Evolutionary conservation across 2,113 vertebrate genomes (phyloP).

Genomic region (Notothenia coriiceps): DNA sequence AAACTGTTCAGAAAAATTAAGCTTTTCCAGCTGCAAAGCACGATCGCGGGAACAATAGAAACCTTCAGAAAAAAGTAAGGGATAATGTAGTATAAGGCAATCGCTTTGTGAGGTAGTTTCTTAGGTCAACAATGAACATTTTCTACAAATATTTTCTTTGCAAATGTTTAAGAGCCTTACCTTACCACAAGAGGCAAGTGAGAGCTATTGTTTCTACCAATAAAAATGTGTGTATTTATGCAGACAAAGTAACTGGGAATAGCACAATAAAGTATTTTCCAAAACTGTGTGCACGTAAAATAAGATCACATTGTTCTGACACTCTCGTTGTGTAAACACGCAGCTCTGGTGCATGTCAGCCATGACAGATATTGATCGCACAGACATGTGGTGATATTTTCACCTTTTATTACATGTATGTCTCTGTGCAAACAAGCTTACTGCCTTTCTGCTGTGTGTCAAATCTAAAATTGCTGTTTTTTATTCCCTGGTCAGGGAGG

Average conservation of each 20-base stretch:
- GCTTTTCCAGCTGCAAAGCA: too few species aligned
- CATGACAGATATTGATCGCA: conserved; percentile 59
- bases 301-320: neutral
- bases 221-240: neutral
- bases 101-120: too few species aligned
- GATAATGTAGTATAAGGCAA: too few species aligned
- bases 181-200: too few species aligned
- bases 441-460: conserved; percentile 22
- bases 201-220: neutral
- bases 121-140: too few species aligned
- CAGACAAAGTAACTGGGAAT: neutral
- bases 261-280: neutral
- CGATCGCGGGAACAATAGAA: too few species aligned
- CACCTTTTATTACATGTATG: conserved; percentile 67
- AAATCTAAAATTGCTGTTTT: conserved; percentile 43
- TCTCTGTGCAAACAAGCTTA: conserved; percentile 56
- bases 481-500: conserved; percentile 46
- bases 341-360: conserved; percentile 31
- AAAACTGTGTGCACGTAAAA: neutral
- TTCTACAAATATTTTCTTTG: too few species aligned
- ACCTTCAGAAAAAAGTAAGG: too few species aligned
- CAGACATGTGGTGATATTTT: conserved; percentile 43
- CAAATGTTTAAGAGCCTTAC: too few species aligned
- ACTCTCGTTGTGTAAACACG: conserved; percentile 36
- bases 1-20: too few species aligned